Evolutionary conservation across 1,140 invertebrate species (phyloP).

Genomic region (Drosophila suzukii): DNA sequence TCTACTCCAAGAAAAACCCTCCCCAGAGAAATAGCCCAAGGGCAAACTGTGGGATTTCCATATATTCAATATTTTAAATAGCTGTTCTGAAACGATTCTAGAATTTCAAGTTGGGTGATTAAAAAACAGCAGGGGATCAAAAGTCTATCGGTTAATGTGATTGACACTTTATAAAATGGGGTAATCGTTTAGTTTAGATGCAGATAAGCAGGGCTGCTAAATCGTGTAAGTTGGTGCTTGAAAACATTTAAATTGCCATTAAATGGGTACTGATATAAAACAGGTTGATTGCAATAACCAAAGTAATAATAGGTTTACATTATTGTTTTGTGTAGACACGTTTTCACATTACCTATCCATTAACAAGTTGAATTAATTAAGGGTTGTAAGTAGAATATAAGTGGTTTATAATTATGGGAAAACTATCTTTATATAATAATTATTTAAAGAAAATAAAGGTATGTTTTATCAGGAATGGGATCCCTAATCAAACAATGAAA

Average conservation of each 20-base stretch:
- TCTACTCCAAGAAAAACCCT: not conserved
- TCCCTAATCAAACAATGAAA: too few relatives aligned
- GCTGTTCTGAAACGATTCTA: not conserved
- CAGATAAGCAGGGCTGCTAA: slow-evolving; percentile 1
- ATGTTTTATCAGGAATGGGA: too few relatives aligned
- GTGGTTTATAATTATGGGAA: too few relatives aligned
- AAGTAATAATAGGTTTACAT: not conserved
- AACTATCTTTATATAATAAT: too few relatives aligned
- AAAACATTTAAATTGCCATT: not conserved
- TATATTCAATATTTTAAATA: slow-evolving; percentile 9
- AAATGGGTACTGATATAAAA: not conserved
- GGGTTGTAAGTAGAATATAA: too few relatives aligned
- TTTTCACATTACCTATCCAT: too few relatives aligned
- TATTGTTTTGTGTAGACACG: not conserved
- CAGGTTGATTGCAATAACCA: not conserved
- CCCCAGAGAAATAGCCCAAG: not conserved
- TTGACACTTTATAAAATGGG: not conserved
- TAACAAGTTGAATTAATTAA: too few relatives aligned
- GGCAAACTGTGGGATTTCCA: slow-evolving; percentile 6
- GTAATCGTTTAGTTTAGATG: not conserved
- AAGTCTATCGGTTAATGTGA: not conserved
- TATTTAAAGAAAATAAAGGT: too few relatives aligned
- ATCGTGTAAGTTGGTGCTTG: not conserved
- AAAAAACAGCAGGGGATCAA: not conserved
- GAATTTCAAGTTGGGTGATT: not conserved